Evolutionary conservation across 2,888 invertebrate species (phyloP), one percentile per base, ranked within the genome.

Genomic region (Eristalinus sepulchralis): DNA sequence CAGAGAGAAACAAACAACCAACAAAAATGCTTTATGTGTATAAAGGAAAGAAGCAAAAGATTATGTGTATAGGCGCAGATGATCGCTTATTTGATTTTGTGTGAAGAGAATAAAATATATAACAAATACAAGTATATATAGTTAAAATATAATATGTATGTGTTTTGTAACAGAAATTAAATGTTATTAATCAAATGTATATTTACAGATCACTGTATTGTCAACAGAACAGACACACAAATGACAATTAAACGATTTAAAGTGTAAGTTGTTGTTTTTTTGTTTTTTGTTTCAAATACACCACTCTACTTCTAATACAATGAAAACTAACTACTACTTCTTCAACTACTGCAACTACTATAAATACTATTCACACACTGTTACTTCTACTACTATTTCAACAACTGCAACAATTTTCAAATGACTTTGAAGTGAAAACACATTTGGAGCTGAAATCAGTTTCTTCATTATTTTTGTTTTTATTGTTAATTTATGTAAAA

Each of bases 191-290:
- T 73, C 72, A 34, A 72, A 80, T 80, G 72, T 80, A 67, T 80
- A 80, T 80, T 80, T 67, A 67, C 80, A 80, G 72, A 72, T 80
- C 72, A 80, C 67, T 73, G 80, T 80, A 73, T 53, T 73, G 71
- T 73, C 72, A 73, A 73, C 80, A 66, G 34, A 67, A 66, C 71
- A 47, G 66, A 80, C 33, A 67, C 36, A 20, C 20, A 67, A 66
- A 64, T 10, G 33, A 73, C 66, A 73, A 71, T 55, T 62, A 72
- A 62, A 67, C 66, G 67, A 71, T 55, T 62, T 80, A 62, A 80
- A 67, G 47, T 80, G 60, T 80, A 73, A 67, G 72, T 34, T 79
- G 59, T 47, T 47, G 8, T 64, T 59, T 60, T 57, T 60, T 24
- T 60, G 34, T 53, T n/a, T 27, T 27, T 27, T 5, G 27, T 27